Conservation (phyloP, 2,888 invertebrate species). For the Pinctada fucata region DNA sequence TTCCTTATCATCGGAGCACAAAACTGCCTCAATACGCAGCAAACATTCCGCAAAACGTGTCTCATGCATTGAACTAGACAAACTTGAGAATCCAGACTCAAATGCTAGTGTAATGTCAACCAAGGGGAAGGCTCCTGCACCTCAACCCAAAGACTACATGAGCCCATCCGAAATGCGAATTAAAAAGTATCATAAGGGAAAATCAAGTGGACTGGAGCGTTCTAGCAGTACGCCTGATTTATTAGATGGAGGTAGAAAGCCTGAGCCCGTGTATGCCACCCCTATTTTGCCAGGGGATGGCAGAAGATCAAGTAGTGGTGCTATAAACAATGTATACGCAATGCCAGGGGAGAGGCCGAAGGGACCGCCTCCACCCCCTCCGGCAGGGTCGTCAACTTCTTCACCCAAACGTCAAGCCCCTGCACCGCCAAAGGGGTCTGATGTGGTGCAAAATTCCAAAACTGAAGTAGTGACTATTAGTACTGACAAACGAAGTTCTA, state of each 20-base stretch:
- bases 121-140: constrained; percentile 18
- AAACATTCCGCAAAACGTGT: constrained; percentile 79
- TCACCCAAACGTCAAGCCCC: constrained; percentile 58
- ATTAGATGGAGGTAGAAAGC: constrained; percentile 38
- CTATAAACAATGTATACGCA: constrained; percentile 36
- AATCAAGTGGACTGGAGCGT: constrained; percentile 58
- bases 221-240: constrained; percentile 69
- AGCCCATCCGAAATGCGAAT: constrained; percentile 64
- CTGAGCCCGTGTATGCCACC: constrained; percentile 49
- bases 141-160: constrained; percentile 43
- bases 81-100: constrained; percentile 44
- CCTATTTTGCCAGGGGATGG: constrained; percentile 50
- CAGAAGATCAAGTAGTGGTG: constrained; percentile 34
- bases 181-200: constrained; percentile 58
- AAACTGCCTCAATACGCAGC: constrained; percentile 94
- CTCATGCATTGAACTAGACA: constrained; percentile 64
- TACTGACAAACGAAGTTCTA: constrained; percentile 72
- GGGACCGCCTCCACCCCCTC: constrained; percentile 56
- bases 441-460: constrained; percentile 54
- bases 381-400: constrained; percentile 43
- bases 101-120: constrained; percentile 28
- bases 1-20: constrained; percentile 69
- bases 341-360: constrained; percentile 46
- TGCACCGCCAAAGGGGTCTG: constrained; percentile 57
- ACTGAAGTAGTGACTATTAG: constrained; percentile 64